A percentile compares a stretch with the other conserved stretches of the same genome.
These are phyloP conservation scores for Halcyon malimbica DNA, from an alignment of 2,113 vertebrate genomes.

Conservation along the genomic window DNA sequence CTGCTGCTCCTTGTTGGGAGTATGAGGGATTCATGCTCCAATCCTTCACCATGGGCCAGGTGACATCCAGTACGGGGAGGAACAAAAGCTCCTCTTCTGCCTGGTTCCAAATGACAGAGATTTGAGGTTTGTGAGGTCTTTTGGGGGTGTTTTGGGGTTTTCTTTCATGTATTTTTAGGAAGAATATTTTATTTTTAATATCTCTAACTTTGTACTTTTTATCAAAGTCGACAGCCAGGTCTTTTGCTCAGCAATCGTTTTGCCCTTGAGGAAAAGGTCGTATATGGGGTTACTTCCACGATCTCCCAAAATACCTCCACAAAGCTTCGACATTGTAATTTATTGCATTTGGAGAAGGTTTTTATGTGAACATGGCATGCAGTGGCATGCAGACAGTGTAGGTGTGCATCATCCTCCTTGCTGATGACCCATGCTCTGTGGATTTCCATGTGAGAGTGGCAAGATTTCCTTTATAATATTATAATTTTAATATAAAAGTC, in stretches of 20 bases:
- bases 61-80: neutral
- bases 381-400: rapidly evolving
- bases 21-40: neutral
- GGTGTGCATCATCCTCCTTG: neutral
- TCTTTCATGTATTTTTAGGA: neutral
- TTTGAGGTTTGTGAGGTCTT: neutral
- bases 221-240: neutral
- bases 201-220: neutral
- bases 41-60: rapidly evolving
- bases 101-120: neutral
- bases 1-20: neutral
- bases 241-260: neutral
- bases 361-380: neutral
- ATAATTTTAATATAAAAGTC: neutral
- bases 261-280: neutral
- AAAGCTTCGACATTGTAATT: neutral
- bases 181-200: neutral
- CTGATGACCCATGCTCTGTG: neutral
- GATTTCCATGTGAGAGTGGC: neutral
- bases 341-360: neutral
- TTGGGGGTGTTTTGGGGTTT: neutral
- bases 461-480: neutral
- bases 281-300: neutral
- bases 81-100: neutral
- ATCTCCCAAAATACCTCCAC: neutral